Percentiles rank a stretch among this genome's conserved stretches.
These are phyloP conservation scores for Drosophila birchii DNA, from an alignment of 2,888 invertebrate species.

Conservation along the genomic window DNA sequence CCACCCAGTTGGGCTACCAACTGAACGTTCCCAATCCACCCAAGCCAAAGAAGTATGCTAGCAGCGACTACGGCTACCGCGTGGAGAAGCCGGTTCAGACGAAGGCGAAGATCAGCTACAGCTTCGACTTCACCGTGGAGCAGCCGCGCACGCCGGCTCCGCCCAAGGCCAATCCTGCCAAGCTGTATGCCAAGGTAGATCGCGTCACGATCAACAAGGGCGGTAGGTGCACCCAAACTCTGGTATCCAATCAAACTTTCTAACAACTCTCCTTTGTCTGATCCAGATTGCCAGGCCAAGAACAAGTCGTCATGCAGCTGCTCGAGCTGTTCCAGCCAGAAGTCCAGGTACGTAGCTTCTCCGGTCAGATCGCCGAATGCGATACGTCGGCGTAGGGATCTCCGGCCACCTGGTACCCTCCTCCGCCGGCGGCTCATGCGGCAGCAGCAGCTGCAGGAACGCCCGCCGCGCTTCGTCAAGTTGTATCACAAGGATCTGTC, in stretches of 20 bases:
- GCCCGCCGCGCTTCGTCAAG: conserved; percentile 74
- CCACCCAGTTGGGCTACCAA: conserved; percentile 72
- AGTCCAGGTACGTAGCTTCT: conserved; percentile 79
- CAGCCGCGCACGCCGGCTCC: conserved; percentile 72
- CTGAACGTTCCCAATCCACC: conserved; percentile 71
- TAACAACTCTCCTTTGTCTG: background rate
- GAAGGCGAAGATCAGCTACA: conserved; percentile 75
- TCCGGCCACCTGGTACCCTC: conserved; percentile 55
- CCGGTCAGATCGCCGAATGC: conserved; percentile 52
- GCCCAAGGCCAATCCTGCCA: conserved; percentile 51
- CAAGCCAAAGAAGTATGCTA: conserved; percentile 46
- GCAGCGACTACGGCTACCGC: conserved; percentile 74
- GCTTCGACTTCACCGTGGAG: conserved; percentile 82
- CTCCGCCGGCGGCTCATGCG: conserved; percentile 63
- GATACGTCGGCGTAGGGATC: conserved; percentile 76
- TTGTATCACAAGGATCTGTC: conserved; percentile 72
- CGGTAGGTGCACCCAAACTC: conserved; percentile 59
- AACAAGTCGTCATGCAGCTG: conserved; percentile 67
- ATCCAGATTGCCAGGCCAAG: conserved; percentile 62
- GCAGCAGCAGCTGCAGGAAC: conserved; percentile 64
- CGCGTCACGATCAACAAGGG: conserved; percentile 70
- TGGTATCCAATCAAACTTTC: background rate
- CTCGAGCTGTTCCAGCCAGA: conserved; percentile 52
- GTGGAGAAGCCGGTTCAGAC: conserved; percentile 74
- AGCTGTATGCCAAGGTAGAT: conserved; percentile 77